These are phyloP conservation scores for Formica selysi DNA, from an alignment of 1,140 invertebrate genomes.

Conservation along the genomic window DNA sequence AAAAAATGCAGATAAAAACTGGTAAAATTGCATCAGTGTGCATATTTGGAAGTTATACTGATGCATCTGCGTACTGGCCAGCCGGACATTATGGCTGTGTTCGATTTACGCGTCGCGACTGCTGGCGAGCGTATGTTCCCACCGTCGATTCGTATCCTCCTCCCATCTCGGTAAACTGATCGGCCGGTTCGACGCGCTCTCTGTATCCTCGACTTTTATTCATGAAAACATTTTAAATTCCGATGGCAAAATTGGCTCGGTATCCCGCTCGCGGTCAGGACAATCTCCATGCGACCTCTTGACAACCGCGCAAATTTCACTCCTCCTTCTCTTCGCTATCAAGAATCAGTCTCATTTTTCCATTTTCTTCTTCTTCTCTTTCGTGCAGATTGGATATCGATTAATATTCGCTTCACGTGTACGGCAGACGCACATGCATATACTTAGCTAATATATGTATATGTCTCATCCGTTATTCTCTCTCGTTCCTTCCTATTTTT, in stretches of 20 bases:
- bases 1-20: slow-evolving; percentile 32
- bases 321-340: not conserved
- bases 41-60: slow-evolving; percentile 33
- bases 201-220: slow-evolving; percentile 73
- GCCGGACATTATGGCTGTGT: slow-evolving; percentile 63
- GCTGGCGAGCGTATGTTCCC: slow-evolving; percentile 15
- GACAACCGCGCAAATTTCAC: not conserved
- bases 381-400: slow-evolving; percentile 64
- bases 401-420: slow-evolving; percentile 19
- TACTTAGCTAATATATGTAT: not conserved
- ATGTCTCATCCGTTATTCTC: slow-evolving; percentile 3
- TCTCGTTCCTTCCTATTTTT: slow-evolving; percentile 25
- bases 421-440: not conserved
- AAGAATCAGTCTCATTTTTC: slow-evolving; percentile 41
- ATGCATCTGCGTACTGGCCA: slow-evolving; percentile 30
- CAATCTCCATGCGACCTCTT: not conserved
- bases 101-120: slow-evolving; percentile 69
- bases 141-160: slow-evolving; percentile 33
- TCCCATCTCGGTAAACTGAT: slow-evolving; percentile 8
- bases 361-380: not conserved
- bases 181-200: slow-evolving; percentile 23
- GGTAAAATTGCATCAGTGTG: slow-evolving; percentile 33
- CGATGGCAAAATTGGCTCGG: slow-evolving; percentile 72
- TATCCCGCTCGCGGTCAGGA: slow-evolving; percentile 50
- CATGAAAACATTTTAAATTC: slow-evolving; percentile 80